Conservation (phyloP, 2,888 invertebrate species). For the Liopterus haemorrhoidalis region DNA sequence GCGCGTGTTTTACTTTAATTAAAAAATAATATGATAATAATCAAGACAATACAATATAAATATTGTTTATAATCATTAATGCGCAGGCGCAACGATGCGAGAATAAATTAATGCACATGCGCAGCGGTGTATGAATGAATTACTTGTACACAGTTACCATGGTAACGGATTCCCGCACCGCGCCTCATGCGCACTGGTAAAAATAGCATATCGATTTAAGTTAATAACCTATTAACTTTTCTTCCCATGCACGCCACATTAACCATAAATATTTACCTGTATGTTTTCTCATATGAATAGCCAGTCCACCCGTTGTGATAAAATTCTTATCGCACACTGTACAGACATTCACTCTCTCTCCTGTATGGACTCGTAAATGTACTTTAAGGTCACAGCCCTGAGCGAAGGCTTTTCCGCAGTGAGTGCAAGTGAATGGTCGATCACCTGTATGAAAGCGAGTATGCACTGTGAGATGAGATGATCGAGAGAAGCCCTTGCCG, state of each 20-base stretch:
- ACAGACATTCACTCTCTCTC: constrained; percentile 23
- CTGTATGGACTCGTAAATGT: constrained; percentile 17
- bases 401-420: constrained; percentile 24
- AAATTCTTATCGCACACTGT: constrained; percentile 30
- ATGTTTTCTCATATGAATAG: constrained; percentile 31
- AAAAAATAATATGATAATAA: too few relatives aligned
- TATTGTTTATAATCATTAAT: too few relatives aligned
- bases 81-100: too few relatives aligned
- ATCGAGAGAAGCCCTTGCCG: constrained; percentile 28
- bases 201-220: too few relatives aligned
- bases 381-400: constrained; percentile 24
- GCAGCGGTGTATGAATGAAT: too few relatives aligned
- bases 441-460: constrained; percentile 32
- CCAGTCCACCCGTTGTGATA: constrained; percentile 31
- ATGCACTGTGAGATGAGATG: constrained; percentile 32
- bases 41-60: too few relatives aligned
- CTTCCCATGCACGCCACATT: too few relatives aligned
- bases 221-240: too few relatives aligned
- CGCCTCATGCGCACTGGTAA: too few relatives aligned
- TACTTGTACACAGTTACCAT: constrained; percentile 6
- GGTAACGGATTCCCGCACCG: too few relatives aligned
- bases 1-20: too few relatives aligned
- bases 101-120: too few relatives aligned
- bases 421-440: constrained; percentile 26
- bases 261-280: constrained; percentile 31